Evolutionary conservation across 2,113 vertebrate species (phyloP).

Genomic region (Hippocampus zosterae): DNA sequence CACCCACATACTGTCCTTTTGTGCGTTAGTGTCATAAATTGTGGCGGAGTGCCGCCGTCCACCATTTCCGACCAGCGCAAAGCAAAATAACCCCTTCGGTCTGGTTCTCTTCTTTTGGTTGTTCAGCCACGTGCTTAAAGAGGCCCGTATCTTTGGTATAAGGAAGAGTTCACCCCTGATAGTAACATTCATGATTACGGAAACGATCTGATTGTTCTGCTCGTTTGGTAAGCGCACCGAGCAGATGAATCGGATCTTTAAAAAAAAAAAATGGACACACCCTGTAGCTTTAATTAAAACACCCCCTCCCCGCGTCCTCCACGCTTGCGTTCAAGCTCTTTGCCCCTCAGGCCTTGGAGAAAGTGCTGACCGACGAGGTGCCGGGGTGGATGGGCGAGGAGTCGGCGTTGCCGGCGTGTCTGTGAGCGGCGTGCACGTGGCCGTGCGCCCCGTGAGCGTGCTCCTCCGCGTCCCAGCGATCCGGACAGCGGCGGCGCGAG

Average conservation of each 20-base stretch:
- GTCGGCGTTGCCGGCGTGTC: conserved; percentile 53
- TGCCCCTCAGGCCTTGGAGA: conserved; percentile 88
- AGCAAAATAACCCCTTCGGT: conserved; percentile 3
- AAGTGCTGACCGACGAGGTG: conserved; percentile 79
- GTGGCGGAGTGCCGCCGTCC: conserved; percentile 6
- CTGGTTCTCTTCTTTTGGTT: conserved; percentile 1
- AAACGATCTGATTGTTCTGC: conserved; percentile 43
- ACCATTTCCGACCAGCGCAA: neutral
- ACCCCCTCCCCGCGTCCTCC: conserved; percentile 16
- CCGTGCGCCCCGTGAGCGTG: conserved; percentile 52
- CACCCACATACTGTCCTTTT: conserved; percentile 14
- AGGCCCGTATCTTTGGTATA: conserved; percentile 58
- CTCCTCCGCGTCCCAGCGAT: conserved; percentile 83
- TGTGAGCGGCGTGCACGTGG: conserved; percentile 53
- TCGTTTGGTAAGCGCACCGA: conserved; percentile 27
- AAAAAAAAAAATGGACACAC: conserved; percentile 21
- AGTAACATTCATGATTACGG: conserved; percentile 35
- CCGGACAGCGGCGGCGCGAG: conserved; percentile 89
- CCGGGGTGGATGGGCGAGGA: conserved; percentile 78
- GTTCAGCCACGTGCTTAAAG: conserved; percentile 24
- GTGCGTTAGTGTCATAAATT: conserved; percentile 12
- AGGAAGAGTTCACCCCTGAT: conserved; percentile 26
- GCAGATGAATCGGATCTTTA: conserved; percentile 38
- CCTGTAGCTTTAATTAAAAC: conserved; percentile 28
- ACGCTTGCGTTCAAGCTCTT: conserved; percentile 9